A percentile compares a stretch with the other conserved stretches of the same genome.
phyloP scores from a whole-genome alignment of 2,113 vertebrate species.

The Willisornis vidua region DNA sequence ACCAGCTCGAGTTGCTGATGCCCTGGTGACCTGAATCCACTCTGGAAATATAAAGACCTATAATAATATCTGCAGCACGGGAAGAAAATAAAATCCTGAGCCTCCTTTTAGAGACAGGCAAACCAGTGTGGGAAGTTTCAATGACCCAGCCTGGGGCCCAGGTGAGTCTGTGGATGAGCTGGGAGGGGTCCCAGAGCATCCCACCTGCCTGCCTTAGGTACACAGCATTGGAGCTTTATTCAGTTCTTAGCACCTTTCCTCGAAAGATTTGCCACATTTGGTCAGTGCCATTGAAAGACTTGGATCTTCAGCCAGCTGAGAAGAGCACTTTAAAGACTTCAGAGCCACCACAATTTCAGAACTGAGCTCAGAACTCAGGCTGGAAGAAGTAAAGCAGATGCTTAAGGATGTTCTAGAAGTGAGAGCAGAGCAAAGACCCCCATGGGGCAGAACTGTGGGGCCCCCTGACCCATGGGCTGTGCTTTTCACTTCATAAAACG shows the following conservation, averaged over 20 bases:
- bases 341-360: not conserved
- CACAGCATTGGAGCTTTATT: fast-evolving
- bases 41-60: not conserved
- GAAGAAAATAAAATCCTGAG: not conserved
- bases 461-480: not conserved
- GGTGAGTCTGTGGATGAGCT: not conserved
- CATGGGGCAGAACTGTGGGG: not conserved
- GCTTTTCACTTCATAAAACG: not conserved
- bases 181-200: not conserved
- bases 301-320: not conserved
- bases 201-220: not conserved
- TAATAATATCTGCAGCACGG: not conserved
- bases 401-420: not conserved
- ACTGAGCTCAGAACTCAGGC: not conserved
- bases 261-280: not conserved
- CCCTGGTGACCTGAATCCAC: not conserved
- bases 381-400: not conserved
- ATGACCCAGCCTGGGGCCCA: not conserved
- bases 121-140: fast-evolving
- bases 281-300: not conserved
- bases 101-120: not conserved
- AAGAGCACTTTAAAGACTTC: not conserved
- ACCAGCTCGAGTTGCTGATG: not conserved
- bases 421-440: not conserved
- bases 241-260: not conserved